Conservation (phyloP, 2,888 invertebrate genomes). For the Mimas tiliae region DNA sequence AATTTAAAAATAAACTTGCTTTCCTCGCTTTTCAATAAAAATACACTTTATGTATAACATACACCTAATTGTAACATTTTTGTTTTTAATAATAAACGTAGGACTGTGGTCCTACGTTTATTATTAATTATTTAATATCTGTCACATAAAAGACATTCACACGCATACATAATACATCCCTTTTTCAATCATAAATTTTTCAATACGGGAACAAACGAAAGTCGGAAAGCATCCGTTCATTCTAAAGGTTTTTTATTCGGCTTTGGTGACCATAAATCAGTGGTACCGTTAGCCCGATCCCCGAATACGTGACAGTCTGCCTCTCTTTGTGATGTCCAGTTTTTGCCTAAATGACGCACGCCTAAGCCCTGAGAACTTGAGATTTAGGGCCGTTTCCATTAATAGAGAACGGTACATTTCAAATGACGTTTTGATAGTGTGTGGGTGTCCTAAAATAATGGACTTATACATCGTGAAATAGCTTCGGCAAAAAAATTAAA, state of each 20-base stretch:
- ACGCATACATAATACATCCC: not conserved
- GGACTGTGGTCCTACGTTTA: too few species aligned
- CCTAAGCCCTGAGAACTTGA: conserved; percentile 24
- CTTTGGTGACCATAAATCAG: conserved; percentile 60
- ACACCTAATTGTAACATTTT: too few species aligned
- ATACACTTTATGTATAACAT: too few species aligned
- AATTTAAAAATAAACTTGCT: too few species aligned
- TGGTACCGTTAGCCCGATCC: conserved; percentile 56
- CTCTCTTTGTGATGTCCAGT: conserved; percentile 58
- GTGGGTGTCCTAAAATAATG: conserved; percentile 8
- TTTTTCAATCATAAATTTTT: conserved; percentile 5
- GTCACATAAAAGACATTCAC: not conserved
- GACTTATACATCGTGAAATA: not conserved
- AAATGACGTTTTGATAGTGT: conserved; percentile 1
- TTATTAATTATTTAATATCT: too few species aligned
- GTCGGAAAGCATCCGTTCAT: conserved; percentile 29
- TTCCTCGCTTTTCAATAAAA: too few species aligned
- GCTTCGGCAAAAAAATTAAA: not conserved
- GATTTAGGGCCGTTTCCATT: conserved; percentile 17
- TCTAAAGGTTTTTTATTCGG: conserved; percentile 49
- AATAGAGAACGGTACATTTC: conserved; percentile 20
- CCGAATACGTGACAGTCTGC: conserved; percentile 54
- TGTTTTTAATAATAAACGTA: too few species aligned
- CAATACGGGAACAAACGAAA: conserved; percentile 17
- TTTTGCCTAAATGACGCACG: conserved; percentile 54